Evolutionary conservation across 2,888 invertebrate species (phyloP).

Genomic region (Drosophila pseudotalamancana): DNA sequence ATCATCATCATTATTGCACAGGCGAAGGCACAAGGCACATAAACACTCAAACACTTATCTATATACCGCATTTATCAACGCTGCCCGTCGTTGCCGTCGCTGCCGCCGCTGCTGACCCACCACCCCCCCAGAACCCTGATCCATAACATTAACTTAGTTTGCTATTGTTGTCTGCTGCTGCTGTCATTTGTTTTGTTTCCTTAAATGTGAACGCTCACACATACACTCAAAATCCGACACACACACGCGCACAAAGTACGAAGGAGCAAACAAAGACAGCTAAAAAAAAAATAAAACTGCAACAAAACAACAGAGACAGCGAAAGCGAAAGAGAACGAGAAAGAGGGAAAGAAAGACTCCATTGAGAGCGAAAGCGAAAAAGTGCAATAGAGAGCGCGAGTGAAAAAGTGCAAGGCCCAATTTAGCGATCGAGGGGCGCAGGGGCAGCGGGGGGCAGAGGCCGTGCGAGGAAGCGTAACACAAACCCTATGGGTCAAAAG

Average conservation of each 20-base stretch:
- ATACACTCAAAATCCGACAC: background rate
- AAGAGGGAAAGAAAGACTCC: background rate
- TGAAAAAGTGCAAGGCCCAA: conserved; percentile 1
- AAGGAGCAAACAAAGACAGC: conserved; percentile 56
- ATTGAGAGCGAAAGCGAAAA: background rate
- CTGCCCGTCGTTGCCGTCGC: conserved; percentile 34
- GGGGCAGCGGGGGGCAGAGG: conserved; percentile 25
- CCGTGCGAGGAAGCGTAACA: conserved; percentile 25
- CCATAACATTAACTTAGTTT: conserved; percentile 67
- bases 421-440: conserved; percentile 20
- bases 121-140: conserved; percentile 23
- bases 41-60: conserved; percentile 50
- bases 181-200: conserved; percentile 64
- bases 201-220: conserved; percentile 52
- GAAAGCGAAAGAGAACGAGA: background rate
- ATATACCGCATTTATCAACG: conserved; percentile 68
- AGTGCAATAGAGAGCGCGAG: conserved; percentile 12
- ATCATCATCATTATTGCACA: conserved; percentile 9
- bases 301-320: conserved; percentile 8
- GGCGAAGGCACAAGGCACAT: conserved; percentile 36
- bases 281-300: conserved; percentile 9
- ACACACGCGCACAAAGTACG: conserved; percentile 7
- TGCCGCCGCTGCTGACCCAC: conserved; percentile 18
- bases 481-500: conserved; percentile 90
- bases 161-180: conserved; percentile 75